Percentiles rank a stretch among this genome's conserved stretches.
Conservation (phyloP, 1,140 invertebrate genomes). For the Caenorhabditis remanei region DNA sequence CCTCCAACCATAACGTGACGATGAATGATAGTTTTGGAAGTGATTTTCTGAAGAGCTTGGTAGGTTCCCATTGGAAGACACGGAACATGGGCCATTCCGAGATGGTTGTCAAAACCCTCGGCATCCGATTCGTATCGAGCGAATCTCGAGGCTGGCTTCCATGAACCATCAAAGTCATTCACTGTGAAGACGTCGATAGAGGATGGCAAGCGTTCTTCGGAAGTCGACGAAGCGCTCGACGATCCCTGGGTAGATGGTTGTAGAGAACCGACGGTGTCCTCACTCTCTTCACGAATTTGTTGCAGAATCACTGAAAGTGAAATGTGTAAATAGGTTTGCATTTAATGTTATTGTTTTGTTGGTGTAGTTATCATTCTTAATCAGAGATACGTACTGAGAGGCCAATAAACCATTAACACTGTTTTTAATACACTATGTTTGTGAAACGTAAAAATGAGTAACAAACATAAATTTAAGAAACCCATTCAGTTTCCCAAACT, state of each 20-base stretch:
- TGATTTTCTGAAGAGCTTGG: not conserved
- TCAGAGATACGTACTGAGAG: too few species aligned
- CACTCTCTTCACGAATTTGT: not conserved
- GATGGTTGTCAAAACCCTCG: slow-evolving; percentile 14
- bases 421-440: too few species aligned
- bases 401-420: too few species aligned
- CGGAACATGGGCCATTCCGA: slow-evolving; percentile 15
- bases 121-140: not conserved
- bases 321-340: not conserved
- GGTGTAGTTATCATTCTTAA: too few species aligned
- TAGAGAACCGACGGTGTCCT: not conserved
- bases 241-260: not conserved
- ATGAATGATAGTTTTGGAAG: not conserved
- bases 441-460: too few species aligned
- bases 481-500: too few species aligned
- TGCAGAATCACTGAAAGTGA: not conserved
- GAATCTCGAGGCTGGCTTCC: slow-evolving; percentile 4
- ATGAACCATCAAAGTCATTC: not conserved
- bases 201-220: not conserved
- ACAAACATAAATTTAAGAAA: too few species aligned
- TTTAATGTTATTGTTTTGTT: too few species aligned
- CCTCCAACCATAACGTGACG: not conserved
- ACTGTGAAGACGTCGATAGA: not conserved
- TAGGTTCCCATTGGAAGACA: not conserved
- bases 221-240: not conserved